These are phyloP conservation scores for Linepithema humile DNA, from an alignment of 1,140 invertebrate species.

Conservation along the genomic window DNA sequence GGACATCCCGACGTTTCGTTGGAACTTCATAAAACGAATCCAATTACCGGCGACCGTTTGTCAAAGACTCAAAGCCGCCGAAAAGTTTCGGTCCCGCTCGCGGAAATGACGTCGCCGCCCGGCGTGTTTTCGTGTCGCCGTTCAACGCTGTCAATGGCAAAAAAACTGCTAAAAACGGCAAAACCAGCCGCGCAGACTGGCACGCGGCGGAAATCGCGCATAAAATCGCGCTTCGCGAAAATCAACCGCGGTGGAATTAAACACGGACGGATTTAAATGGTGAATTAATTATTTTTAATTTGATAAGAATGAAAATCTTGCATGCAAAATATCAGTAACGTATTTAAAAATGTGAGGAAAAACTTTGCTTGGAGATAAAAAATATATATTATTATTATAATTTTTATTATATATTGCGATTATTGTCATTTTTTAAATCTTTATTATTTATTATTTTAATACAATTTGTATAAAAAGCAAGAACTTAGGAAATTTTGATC, in stretches of 20 bases:
- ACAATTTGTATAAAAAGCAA: not conserved
- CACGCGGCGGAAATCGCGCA: constrained; percentile 2
- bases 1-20: constrained; percentile 62
- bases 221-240: not conserved
- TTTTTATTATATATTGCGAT: not conserved
- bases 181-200: not conserved
- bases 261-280: not conserved
- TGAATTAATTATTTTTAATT: not conserved
- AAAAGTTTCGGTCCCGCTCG: constrained; percentile 58
- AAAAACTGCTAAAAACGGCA: constrained; percentile 14
- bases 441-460: not conserved
- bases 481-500: not conserved
- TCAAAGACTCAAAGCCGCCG: constrained; percentile 70
- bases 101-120: constrained; percentile 51
- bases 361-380: no score
- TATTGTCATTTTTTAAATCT: not conserved
- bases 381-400: no score
- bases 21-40: constrained; percentile 75
- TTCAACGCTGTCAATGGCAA: constrained; percentile 25
- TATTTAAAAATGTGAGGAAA: not conserved
- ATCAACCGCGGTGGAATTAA: constrained; percentile 5
- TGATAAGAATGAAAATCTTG: not conserved
- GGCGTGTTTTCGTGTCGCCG: constrained; percentile 48
- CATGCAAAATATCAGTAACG: not conserved
- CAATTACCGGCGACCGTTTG: constrained; percentile 71